A percentile compares a stretch with the other conserved stretches of the same genome.
Conservation (phyloP, 2,888 invertebrate genomes). For the Spilosoma lubricipeda region DNA sequence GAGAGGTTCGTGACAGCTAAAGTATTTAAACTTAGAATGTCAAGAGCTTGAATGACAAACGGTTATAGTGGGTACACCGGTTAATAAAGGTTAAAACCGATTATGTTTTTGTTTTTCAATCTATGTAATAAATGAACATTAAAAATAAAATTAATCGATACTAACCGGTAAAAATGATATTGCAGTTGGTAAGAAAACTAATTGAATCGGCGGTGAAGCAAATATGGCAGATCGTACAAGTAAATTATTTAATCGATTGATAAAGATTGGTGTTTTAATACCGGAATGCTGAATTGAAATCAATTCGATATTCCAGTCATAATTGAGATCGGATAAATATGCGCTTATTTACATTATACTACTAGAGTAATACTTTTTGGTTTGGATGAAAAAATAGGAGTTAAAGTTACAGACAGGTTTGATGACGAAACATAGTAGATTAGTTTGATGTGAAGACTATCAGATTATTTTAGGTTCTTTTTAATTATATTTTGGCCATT, state of each 20-base stretch:
- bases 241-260: neutral
- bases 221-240: neutral
- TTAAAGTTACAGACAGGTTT: neutral
- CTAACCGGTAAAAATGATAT: neutral
- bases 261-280: neutral
- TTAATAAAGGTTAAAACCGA: neutral
- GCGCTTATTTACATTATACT: neutral
- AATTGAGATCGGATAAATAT: neutral
- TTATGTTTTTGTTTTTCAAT: neutral
- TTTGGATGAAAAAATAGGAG: neutral
- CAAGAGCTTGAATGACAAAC: neutral
- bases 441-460: neutral
- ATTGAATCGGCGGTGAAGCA: neutral
- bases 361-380: neutral
- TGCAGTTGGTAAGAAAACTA: neutral
- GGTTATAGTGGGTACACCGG: neutral
- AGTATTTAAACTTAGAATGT: neutral
- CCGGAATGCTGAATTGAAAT: neutral
- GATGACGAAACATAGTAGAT: neutral
- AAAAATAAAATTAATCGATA: neutral
- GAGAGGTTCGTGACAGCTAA: constrained; percentile 4
- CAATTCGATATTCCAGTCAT: neutral
- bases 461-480: neutral
- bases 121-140: neutral
- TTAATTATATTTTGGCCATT: neutral